These are phyloP conservation scores for Rhodinocichla rosea DNA, from an alignment of 2,113 vertebrate genomes.

Conservation along the genomic window DNA sequence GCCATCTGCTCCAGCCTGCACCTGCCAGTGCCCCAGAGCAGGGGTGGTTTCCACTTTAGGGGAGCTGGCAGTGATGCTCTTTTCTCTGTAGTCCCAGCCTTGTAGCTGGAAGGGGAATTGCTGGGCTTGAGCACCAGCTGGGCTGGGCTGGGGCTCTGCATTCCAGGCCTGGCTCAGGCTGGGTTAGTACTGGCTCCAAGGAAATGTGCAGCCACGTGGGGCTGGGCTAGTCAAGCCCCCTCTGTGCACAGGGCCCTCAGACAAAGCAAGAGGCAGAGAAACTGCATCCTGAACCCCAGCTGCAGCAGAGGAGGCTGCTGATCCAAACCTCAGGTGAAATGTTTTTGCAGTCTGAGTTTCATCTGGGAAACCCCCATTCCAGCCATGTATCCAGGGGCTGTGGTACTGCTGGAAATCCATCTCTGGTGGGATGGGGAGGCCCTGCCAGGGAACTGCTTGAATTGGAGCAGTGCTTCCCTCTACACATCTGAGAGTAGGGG, in stretches of 20 bases:
- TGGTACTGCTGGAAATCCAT: background rate
- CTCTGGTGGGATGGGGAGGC: background rate
- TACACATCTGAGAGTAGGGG: accelerated
- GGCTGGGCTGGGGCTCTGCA: background rate
- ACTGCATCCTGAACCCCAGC: background rate
- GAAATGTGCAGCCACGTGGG: background rate
- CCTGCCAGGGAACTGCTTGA: background rate
- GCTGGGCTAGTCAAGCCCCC: accelerated
- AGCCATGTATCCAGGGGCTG: accelerated
- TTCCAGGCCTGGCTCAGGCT: background rate
- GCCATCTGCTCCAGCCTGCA: background rate
- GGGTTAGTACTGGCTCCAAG: background rate
- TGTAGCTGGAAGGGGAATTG: background rate
- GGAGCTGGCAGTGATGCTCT: background rate
- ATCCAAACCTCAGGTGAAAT: background rate
- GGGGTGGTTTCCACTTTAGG: background rate
- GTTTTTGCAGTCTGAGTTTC: background rate
- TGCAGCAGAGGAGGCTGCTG: background rate
- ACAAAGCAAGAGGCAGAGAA: background rate
- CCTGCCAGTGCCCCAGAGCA: background rate
- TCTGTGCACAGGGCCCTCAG: background rate
- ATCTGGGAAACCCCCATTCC: background rate
- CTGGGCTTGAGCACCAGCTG: background rate
- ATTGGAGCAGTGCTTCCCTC: background rate
- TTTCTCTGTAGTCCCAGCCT: background rate